Evolutionary conservation across 2,888 invertebrate genomes (phyloP), one percentile per base, ranked within the genome.

Genomic region (Cephus nigrinus): DNA sequence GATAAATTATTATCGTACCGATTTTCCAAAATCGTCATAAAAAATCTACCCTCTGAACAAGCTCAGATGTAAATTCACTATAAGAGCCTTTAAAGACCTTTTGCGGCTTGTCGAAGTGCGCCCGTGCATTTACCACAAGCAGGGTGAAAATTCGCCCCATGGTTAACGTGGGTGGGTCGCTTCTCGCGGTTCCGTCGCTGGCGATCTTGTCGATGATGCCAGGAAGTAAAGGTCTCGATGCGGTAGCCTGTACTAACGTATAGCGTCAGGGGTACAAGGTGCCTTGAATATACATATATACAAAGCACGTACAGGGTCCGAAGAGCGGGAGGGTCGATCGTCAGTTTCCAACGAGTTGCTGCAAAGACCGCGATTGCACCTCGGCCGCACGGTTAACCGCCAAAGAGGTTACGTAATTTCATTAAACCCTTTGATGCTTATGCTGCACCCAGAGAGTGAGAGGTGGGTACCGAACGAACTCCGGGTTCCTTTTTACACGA

Each of bases 361-460:
- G 83, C 84, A 82, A 85, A 84, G 82, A 83, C 82, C 82, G 82
- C 83, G 81, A 84, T 87, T 85, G 83, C 85, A 84, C 81, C 40
- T 84, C 85, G 83, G 83, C 78, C 82, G 79, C 83, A 76, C 78
- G 74, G 77, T 78, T 83, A 84, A 84, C 84, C 84, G 81, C 85
- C 88, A 83, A 85, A 85, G 83, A 85, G 85, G 79, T 84, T 82
- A 83, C 83, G 84, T 88, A 88, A 89, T 89, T 88, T 87, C 87
- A 87, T 89, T 87, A 88, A 81, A 83, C 82, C 81, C 84, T 84
- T 85, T 85, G 83, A 83, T 81, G 82, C 80, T 75, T 69, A 40
- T 69, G 75, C 75, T 34, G 71, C 75, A 74, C 34, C 34, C 34
- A 31, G 3, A 35, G 12, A 12, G 34, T 3, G 35, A 12, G 12